Evolutionary conservation across 2,888 invertebrate genomes (phyloP), one percentile per base, ranked within the genome.

Genomic region (Scaptomyza parva): DNA sequence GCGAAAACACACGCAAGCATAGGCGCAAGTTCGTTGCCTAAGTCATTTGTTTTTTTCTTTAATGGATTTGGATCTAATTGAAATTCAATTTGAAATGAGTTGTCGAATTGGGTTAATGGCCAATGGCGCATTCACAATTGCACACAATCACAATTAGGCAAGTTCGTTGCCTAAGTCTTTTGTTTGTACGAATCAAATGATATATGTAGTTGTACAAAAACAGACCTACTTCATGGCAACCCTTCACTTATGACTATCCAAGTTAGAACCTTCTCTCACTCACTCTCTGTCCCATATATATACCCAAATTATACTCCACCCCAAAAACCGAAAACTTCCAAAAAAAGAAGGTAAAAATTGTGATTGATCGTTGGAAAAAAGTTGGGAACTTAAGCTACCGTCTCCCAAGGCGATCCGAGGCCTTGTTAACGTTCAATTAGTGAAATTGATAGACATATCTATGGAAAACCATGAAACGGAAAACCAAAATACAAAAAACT

Each of bases 391-490:
- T 59, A 45, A 67, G 65, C 83, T 47, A 61, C 48, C 54, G 54
- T 51, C 65, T 64, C 50, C 61, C 59, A 58, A 61, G 69, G 73
- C 74, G 64, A 57, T 53, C 53, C 17, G 17, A 8, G 9, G 53
- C 67, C 84, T 83, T 86, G 84, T 86, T 84, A 84, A 81, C 86
- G 84, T 84, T 81, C 84, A 83, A 83, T 83, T 86, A 83, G 79
- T 84, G 81, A 86, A 84, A 86, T 86, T 81, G 86, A 86, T 86
- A 86, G 83, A 86, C 86, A 81, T 78, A 84, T 81, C 67, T 77
- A 54, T 74, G 63, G 35, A 66, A 54, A 41, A 61, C 59, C 72
- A 76, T 72, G 71, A 57, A 57, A 61, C 63, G 62, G 60, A 55
- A 61, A 45, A 59, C 54, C 59, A 51, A 61, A 47, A 53, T 53